Evolutionary conservation across 2,113 vertebrate genomes (phyloP), one percentile per base, ranked within the genome.

Genomic region (Ardeotis arabs): DNA sequence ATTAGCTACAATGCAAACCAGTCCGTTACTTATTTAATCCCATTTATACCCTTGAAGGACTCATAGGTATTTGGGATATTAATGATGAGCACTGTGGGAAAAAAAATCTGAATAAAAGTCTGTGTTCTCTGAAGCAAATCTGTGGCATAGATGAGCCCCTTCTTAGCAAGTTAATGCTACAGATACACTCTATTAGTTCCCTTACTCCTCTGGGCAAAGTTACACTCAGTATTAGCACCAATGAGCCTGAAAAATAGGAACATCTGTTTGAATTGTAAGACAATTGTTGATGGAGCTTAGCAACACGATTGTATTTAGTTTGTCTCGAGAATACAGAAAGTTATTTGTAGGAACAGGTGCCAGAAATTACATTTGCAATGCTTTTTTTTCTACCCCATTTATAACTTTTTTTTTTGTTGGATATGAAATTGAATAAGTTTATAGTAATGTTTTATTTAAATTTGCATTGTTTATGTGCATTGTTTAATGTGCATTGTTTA

Each of bases 91-190:
- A 81, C 56, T 72, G 29, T 63, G 20, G 55, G 87, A 59, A 49
- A 75, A 86, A 87, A 63, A 23, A 33, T 59, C 79, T 73, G 72
- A 90, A 69, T 58, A 68, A 56, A 87, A 87, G 24, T 39, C 78
- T 83, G 15, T 92, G 85, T 60, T 95, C 70, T 89, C 41, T 93
- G 91, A 93, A 95, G 83, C 76, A 94, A 89, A 73, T 79, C 78
- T 90, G 55, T 91, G 25, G 69, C 47, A 37, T 89, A 95, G 78
- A 85, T 67, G 74, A 80, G 69, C 73, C 72, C 89, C 93, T 96
- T 94, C 79, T 91, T 77, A 73, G 45, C 73, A 81, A 90, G 37
- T 59, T 85, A 95, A 53, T 53, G 35, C 35, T 92, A 60, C 44
- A 82, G 53, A 90, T 90, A 87, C 56, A 84, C 41, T 69, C 80